These are phyloP conservation scores for Limosa lapponica DNA, from an alignment of 2,797 vertebrate genomes.

Conservation along the genomic window DNA sequence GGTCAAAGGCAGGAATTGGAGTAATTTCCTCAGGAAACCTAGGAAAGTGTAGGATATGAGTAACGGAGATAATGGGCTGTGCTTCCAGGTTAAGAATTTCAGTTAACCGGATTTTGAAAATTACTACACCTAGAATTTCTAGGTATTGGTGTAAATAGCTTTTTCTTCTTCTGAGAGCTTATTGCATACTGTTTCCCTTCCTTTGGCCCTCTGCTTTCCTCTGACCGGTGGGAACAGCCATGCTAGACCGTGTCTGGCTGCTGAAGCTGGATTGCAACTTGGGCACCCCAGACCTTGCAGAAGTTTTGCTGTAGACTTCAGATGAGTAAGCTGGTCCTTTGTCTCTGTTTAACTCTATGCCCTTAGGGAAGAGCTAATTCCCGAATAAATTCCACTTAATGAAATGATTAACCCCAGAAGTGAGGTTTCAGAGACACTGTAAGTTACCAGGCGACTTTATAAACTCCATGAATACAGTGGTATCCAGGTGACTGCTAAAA, in stretches of 20 bases:
- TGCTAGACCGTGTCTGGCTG: not conserved
- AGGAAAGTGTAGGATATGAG: conserved; percentile 29
- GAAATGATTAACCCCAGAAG: not conserved
- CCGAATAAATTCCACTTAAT: not conserved
- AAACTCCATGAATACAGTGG: not conserved
- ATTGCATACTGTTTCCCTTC: not conserved
- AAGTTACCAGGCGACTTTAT: not conserved
- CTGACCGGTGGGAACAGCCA: not conserved
- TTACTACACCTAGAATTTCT: not conserved
- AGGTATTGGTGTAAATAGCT: not conserved
- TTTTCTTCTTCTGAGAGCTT: not conserved
- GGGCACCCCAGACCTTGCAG: not conserved
- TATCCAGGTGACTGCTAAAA: not conserved
- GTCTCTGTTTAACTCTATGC: not conserved
- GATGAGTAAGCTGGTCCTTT: not conserved
- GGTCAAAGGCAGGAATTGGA: conserved; percentile 23
- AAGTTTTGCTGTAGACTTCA: not conserved
- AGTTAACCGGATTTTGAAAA: not conserved
- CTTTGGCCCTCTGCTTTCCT: not conserved
- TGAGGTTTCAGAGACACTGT: not conserved
- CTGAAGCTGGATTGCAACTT: not conserved
- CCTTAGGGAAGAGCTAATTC: not conserved
- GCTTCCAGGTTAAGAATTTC: conserved; percentile 32
- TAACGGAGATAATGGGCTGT: conserved; percentile 3
- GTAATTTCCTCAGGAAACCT: conserved; percentile 55